These are phyloP conservation scores for Protophormia terraenovae DNA, from an alignment of 2,888 invertebrate genomes.

Conservation along the genomic window DNA sequence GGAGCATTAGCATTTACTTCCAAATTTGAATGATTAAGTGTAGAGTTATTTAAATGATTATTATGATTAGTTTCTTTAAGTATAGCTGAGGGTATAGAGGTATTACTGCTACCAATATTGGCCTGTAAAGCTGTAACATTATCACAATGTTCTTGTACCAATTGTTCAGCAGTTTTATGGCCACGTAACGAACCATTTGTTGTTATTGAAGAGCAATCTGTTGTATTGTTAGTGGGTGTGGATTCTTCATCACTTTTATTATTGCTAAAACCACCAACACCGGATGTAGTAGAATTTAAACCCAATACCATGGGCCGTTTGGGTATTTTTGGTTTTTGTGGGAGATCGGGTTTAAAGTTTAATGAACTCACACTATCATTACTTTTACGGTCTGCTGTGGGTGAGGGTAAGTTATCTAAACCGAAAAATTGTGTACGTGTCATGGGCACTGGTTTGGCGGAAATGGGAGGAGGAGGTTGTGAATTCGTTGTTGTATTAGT, in stretches of 20 bases:
- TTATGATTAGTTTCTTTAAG: conserved; percentile 71
- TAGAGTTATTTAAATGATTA: conserved; percentile 53
- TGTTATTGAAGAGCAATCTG: neutral
- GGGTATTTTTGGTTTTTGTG: conserved; percentile 90
- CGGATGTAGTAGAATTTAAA: conserved; percentile 55
- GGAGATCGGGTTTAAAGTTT: conserved; percentile 78
- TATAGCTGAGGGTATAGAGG: conserved; percentile 62
- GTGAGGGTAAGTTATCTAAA: conserved; percentile 76
- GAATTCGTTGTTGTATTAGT: conserved; percentile 36
- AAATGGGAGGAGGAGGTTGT: conserved; percentile 71
- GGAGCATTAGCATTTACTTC: conserved; percentile 63
- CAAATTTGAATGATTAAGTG: conserved; percentile 9
- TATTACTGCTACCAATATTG: conserved; percentile 63
- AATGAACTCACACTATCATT: conserved; percentile 76
- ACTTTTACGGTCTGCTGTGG: conserved; percentile 77
- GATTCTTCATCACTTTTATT: conserved; percentile 76
- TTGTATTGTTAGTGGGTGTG: conserved; percentile 68
- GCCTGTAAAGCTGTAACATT: conserved; percentile 65
- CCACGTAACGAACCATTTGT: conserved; percentile 52
- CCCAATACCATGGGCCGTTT: conserved; percentile 84
- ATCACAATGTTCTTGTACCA: conserved; percentile 67
- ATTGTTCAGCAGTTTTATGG: conserved; percentile 65
- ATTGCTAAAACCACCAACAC: neutral
- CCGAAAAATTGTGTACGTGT: conserved; percentile 78
- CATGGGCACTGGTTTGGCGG: conserved; percentile 78